Conservation (phyloP, 2,113 vertebrate species). For the Manacus vitellinus region DNA sequence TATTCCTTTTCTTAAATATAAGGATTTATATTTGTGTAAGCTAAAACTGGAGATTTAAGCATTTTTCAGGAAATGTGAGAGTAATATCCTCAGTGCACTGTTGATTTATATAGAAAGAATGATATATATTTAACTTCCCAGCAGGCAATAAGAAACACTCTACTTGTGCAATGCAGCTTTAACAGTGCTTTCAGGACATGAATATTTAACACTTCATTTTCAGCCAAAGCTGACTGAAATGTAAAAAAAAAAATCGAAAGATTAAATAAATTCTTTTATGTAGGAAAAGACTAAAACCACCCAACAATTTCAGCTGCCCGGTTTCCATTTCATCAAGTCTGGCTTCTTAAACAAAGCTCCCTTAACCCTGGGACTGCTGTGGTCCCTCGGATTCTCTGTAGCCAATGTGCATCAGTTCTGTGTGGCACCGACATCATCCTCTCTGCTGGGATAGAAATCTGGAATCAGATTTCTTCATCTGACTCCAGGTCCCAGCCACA, state of each 20-base stretch:
- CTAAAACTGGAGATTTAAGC: not conserved
- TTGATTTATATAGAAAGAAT: not conserved
- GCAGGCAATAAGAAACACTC: not conserved
- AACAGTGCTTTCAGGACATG: not conserved
- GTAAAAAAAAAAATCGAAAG: not conserved
- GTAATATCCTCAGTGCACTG: not conserved
- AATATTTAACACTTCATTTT: not conserved
- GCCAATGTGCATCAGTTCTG: rapidly evolving
- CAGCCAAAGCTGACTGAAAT: not conserved
- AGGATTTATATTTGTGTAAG: not conserved
- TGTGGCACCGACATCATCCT: rapidly evolving
- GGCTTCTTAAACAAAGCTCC: not conserved
- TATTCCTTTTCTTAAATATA: not conserved
- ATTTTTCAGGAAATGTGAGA: not conserved
- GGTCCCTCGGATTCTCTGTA: not conserved
- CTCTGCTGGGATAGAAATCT: not conserved
- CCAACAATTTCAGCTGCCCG: not conserved
- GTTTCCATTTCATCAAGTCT: not conserved
- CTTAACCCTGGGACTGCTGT: not conserved
- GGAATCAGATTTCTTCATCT: constrained; percentile 80
- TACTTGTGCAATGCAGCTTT: not conserved
- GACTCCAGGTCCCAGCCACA: constrained; percentile 91
- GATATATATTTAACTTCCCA: not conserved
- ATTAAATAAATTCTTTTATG: not conserved
- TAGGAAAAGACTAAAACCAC: not conserved